Evolutionary conservation across 2,797 vertebrate genomes (phyloP), one percentile per base, ranked within the genome.

Genomic region (Poeciliopsis turneri): DNA sequence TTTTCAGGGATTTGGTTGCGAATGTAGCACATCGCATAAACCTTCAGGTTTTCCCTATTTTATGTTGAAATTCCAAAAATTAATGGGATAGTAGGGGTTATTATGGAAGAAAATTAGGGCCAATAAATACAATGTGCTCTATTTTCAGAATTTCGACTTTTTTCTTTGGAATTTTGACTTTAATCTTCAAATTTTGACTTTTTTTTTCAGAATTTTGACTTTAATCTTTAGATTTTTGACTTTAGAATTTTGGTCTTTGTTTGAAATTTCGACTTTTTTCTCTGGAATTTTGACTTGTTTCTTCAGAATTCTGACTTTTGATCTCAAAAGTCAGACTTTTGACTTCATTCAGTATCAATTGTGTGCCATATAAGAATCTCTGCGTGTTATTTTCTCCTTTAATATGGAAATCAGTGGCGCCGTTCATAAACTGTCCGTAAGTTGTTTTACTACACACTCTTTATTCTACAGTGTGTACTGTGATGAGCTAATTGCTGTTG

Each of bases 401-500:
- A 5, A 15, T 49, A 30, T 47, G 16, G 45, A 47, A 49, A 49
- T 28, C n/a, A 33, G 8, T 49, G 13, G 23, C 0, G 6, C 25
- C 8, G 1, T 30, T 16, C 7, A 53, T 25, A 25, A 51, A 51
- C 18, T 18, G 47, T 49, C 57, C 7, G 41, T 71, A 72, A 77
- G 55, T 45, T 5, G 71, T 43, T 55, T 25, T 25, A 25, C 23
- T 13, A 46, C 39, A 28, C 59, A 36, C 49, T 74, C 55, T 64
- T 75, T 85, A 53, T 28, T 9, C 55, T 55, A 25, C 53, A 55
- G 10, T 55, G n/a, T 25, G 9, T 25, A 12, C 25, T n/a, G 53
- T 55, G 74, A 85, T 81, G 72, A 84, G 81, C 72, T 91, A 90
- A 93, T 92, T 90, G 80, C 84, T 77, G 49, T 89, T 84, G 83